These are phyloP conservation scores for Teleogryllus occipitalis DNA, from an alignment of 1,140 invertebrate genomes.

Conservation along the genomic window DNA sequence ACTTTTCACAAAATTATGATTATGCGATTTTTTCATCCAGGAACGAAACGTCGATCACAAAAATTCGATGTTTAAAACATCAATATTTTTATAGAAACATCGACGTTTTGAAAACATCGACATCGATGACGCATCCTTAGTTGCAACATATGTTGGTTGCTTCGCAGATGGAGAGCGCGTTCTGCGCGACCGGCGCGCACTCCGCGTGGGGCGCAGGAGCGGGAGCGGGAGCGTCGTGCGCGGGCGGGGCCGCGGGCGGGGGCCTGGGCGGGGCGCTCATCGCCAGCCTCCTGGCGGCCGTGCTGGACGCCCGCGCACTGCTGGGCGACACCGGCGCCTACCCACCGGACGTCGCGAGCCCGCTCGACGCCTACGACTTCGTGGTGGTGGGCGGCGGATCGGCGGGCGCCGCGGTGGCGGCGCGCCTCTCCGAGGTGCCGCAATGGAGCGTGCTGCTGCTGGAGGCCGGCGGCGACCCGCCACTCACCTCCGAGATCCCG, in stretches of 20 bases:
- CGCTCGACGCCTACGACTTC: constrained; percentile 25
- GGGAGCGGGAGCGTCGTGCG: background rate
- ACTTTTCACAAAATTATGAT: no score
- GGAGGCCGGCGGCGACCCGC: constrained; percentile 39
- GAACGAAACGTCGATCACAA: no score
- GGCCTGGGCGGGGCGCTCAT: background rate
- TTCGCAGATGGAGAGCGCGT: background rate
- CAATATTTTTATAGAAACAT: no score
- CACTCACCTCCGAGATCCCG: constrained; percentile 27
- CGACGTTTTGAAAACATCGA: no score
- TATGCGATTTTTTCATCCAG: no score
- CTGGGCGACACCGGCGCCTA: background rate
- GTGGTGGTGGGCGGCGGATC: constrained; percentile 42
- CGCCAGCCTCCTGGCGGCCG: background rate
- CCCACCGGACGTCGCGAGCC: background rate
- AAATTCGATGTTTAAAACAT: no score
- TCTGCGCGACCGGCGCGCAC: background rate
- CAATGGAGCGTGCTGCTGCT: constrained; percentile 36
- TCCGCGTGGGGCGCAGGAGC: background rate
- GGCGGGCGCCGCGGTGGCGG: constrained; percentile 44
- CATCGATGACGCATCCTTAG: no score
- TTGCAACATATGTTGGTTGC: no score
- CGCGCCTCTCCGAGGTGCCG: constrained; percentile 34
- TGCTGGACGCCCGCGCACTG: background rate
- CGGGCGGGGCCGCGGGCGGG: constrained; percentile 1